Evolutionary conservation across 1,140 invertebrate species (phyloP), one percentile per base, ranked within the genome.

Genomic region (Vollenhovia emeryi): DNA sequence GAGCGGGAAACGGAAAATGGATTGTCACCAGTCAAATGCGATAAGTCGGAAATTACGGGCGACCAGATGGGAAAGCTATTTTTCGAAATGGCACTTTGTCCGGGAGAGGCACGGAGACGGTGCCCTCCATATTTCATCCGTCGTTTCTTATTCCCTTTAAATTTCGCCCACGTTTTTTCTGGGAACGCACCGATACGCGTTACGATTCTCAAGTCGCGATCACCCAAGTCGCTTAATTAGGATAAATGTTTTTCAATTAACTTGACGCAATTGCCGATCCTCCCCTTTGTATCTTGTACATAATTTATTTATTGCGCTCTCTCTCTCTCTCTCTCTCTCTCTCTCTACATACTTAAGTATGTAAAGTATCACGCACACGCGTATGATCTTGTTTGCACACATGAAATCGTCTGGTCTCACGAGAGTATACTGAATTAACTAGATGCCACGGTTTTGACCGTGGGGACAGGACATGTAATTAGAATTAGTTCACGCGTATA

Each of bases 371-470:
- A 73, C 78, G 50, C 50, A 71, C 18, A 66, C 18, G 27, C 50
- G 30, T 11, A 45, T 52, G 48, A 82, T 52, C 36, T 82, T 73
- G 64, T 82, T 57, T 43, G 52, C 24, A 45, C 66, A 71, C 40
- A 45, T 57, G 30, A 50, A 82, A 82, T 73, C 21, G 48, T 40
- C 66, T 48, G 15, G 66, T 82, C 78, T 82, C 66, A 30, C 66
- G 78, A 45, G 78, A 82, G 40, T 71, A 71, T 45, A 82, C 78
- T 45, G 43, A 82, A 57, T 82, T 82, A 82, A 82, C 78, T 71
- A 33, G 50, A 71, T 27, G 48, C 36, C 52, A 73, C 13, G 66
- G 36, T 82, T 82, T 82, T 24, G 78, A 82, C 78, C 78, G 18
- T 82, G n/a, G 66, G 66, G 66, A 82, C 66, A 48, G 50, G 36